Evolutionary conservation across 2,888 invertebrate species (phyloP).

Genomic region (Lithodes maja): DNA sequence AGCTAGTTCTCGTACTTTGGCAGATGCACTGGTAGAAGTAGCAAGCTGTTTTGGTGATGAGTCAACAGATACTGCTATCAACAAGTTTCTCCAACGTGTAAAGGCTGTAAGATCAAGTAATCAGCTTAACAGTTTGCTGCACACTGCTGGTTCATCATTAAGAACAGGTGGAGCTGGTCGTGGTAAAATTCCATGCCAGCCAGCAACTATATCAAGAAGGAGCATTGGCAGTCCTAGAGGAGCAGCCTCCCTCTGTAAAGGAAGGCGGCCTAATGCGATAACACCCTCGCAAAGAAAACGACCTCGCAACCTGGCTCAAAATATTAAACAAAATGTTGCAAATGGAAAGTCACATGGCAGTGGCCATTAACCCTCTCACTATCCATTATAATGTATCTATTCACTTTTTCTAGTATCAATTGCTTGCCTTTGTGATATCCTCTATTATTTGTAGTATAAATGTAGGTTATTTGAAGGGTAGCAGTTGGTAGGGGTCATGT

Average conservation of each 20-base stretch:
- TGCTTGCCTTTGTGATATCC: background rate
- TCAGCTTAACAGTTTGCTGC: background rate
- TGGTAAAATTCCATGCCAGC: slow-evolving; percentile 26
- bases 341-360: slow-evolving; percentile 6
- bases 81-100: background rate
- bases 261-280: background rate
- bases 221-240: background rate
- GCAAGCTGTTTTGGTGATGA: background rate
- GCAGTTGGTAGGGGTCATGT: too few relatives aligned
- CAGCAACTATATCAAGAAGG: slow-evolving; percentile 17
- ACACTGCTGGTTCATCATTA: background rate
- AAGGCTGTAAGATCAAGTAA: background rate
- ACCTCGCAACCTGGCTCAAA: background rate
- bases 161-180: slow-evolving; percentile 2
- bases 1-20: background rate
- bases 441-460: too few relatives aligned
- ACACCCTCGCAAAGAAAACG: background rate
- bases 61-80: background rate
- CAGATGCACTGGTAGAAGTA: background rate
- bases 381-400: too few relatives aligned
- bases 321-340: slow-evolving; percentile 2
- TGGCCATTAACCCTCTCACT: background rate
- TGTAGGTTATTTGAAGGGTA: too few relatives aligned
- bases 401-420: too few relatives aligned
- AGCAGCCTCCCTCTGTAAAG: background rate